Conservation (phyloP, 2,888 invertebrate genomes). For the Cristatella mucedo region DNA sequence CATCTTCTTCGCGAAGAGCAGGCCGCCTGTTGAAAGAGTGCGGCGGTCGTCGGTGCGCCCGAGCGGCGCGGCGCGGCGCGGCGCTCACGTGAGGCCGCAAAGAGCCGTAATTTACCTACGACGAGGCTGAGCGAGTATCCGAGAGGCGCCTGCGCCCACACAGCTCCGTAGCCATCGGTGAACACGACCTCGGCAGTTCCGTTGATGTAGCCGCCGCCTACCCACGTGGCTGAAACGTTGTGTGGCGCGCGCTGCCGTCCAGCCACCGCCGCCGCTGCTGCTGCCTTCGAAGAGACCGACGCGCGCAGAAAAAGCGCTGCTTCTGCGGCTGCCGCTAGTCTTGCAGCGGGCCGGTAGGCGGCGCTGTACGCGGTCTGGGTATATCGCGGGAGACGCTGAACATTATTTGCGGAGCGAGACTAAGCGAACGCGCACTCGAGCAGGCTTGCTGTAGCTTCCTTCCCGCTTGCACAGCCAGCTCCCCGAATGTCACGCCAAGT, state of each 20-base stretch:
- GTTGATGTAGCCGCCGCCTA: constrained; percentile 97
- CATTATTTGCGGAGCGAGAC: neutral
- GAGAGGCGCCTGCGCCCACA: constrained; percentile 98
- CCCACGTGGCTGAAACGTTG: constrained; percentile 82
- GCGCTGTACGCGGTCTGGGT: no score
- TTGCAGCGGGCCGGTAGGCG: no score
- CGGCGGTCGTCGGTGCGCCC: neutral
- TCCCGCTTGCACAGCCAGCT: no score
- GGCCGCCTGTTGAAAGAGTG: no score
- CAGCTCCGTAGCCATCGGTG: constrained; percentile 57
- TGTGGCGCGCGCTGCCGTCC: no score
- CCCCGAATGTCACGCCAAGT: no score
- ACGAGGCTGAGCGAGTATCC: constrained; percentile 89
- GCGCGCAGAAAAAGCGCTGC: neutral
- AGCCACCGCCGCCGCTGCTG: no score
- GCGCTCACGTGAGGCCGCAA: constrained; percentile 60
- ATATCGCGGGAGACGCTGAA: neutral
- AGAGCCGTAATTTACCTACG: constrained; percentile 80
- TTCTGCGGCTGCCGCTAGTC: no score
- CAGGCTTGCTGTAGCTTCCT: no score
- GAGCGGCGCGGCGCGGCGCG: constrained; percentile 2
- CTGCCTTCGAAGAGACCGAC: neutral
- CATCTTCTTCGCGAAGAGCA: constrained; percentile 24
- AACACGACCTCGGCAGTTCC: constrained; percentile 95
- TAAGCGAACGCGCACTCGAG: no score